Evolutionary conservation across 2,888 invertebrate species (phyloP).

Genomic region (Empis livida): DNA sequence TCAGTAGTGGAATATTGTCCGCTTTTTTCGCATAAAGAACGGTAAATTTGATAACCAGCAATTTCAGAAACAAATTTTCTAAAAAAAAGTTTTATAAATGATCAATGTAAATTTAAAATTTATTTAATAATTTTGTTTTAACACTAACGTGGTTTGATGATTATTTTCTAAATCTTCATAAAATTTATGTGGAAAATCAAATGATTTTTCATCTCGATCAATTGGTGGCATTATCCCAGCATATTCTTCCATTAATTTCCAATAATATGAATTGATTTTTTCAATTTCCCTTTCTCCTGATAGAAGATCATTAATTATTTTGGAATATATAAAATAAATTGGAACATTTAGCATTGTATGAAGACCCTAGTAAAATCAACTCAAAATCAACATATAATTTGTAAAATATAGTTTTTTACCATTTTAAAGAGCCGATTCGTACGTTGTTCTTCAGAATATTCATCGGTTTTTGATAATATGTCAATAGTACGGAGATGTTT

Average conservation of each 20-base stretch:
- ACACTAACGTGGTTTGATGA: no score
- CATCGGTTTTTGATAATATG: constrained; percentile 20
- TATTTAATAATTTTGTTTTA: no score
- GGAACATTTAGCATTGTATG: constrained; percentile 60
- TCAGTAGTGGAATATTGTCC: no score
- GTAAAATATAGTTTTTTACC: constrained; percentile 1
- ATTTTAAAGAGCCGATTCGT: constrained; percentile 11
- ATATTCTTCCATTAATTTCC: constrained; percentile 45
- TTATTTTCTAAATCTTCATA: constrained; percentile 29
- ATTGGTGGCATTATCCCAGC: constrained; percentile 55
- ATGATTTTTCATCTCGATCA: constrained; percentile 48
- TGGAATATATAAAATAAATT: constrained; percentile 53
- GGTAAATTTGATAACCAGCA: constrained; percentile 69
- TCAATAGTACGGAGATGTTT: constrained; percentile 24
- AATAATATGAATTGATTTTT: constrained; percentile 53
- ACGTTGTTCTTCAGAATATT: background rate
- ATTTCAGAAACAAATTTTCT: constrained; percentile 69
- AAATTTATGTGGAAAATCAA: constrained; percentile 43
- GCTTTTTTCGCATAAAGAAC: constrained; percentile 59
- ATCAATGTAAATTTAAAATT: constrained; percentile 2
- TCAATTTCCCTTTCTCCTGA: constrained; percentile 42
- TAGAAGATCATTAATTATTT: constrained; percentile 56
- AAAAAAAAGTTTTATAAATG: constrained; percentile 34
- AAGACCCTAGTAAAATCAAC: constrained; percentile 42
- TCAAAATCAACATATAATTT: background rate